phyloP scores from a whole-genome alignment of 2,113 vertebrate genomes.

The Bagarius yarrelli region DNA sequence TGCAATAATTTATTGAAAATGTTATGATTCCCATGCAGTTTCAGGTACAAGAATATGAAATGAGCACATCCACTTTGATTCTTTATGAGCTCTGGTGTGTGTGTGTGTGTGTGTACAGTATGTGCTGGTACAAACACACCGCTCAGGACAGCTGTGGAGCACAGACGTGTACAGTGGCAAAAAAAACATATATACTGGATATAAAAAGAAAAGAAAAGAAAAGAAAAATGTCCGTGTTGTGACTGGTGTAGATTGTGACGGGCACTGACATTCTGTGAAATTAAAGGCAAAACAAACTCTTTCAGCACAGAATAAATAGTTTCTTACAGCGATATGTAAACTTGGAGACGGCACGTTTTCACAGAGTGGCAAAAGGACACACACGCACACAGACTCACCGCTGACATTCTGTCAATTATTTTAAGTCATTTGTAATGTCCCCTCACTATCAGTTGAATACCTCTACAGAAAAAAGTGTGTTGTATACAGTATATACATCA shows the following conservation, averaged over 20 bases:
- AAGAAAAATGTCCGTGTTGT: constrained; percentile 71
- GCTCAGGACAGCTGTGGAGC: constrained; percentile 78
- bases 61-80: constrained; percentile 83
- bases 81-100: constrained; percentile 55
- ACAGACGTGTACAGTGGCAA: constrained; percentile 78
- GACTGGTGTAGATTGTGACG: constrained; percentile 67
- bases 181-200: constrained; percentile 65
- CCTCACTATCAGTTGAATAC: constrained; percentile 81
- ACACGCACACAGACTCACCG: constrained; percentile 71
- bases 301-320: constrained; percentile 60
- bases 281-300: constrained; percentile 63
- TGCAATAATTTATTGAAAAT: constrained; percentile 91
- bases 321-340: constrained; percentile 72
- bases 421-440: constrained; percentile 60
- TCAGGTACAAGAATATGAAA: constrained; percentile 81
- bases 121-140: constrained; percentile 67
- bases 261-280: constrained; percentile 68
- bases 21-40: constrained; percentile 81
- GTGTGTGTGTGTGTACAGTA: constrained; percentile 23
- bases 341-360: constrained; percentile 80
- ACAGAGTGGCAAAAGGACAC: constrained; percentile 77
- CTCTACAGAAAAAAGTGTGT: constrained; percentile 79
- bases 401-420: constrained; percentile 65
- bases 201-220: constrained; percentile 81
- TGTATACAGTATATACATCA: constrained; percentile 88